These are phyloP conservation scores for Crotalus horridus DNA, from an alignment of 2,113 vertebrate genomes.

Conservation along the genomic window DNA sequence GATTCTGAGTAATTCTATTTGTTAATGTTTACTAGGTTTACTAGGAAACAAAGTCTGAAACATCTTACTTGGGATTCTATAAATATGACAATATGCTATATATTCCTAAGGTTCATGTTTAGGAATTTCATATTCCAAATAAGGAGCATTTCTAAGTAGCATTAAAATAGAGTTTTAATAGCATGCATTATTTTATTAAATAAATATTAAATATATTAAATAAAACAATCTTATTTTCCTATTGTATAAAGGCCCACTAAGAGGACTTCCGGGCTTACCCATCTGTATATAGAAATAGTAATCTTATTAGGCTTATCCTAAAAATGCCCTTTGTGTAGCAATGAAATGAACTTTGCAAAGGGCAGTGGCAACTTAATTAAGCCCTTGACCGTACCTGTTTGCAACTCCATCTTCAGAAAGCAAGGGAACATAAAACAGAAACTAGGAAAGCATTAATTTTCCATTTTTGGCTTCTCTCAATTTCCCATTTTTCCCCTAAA, in stretches of 20 bases:
- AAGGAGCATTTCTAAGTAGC: background rate
- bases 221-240: conserved; percentile 54
- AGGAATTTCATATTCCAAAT: fast-evolving
- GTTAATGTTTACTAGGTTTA: background rate
- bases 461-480: background rate
- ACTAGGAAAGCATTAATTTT: background rate
- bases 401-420: fast-evolving
- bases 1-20: background rate
- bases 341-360: conserved; percentile 58
- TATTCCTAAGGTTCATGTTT: fast-evolving
- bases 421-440: background rate
- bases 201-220: background rate
- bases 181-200: background rate
- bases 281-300: conserved; percentile 61
- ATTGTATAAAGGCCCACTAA: conserved; percentile 56
- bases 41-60: background rate
- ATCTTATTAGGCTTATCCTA: conserved; percentile 70
- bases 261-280: conserved; percentile 65
- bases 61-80: background rate
- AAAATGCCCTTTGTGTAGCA: conserved; percentile 59
- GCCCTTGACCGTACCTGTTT: conserved; percentile 27
- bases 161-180: background rate
- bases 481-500: background rate
- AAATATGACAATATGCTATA: background rate
- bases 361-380: conserved; percentile 51